Base-by-base conservation (phyloP, 2,113 vertebrate species). In the Ptilonorhynchus violaceus region DNA sequence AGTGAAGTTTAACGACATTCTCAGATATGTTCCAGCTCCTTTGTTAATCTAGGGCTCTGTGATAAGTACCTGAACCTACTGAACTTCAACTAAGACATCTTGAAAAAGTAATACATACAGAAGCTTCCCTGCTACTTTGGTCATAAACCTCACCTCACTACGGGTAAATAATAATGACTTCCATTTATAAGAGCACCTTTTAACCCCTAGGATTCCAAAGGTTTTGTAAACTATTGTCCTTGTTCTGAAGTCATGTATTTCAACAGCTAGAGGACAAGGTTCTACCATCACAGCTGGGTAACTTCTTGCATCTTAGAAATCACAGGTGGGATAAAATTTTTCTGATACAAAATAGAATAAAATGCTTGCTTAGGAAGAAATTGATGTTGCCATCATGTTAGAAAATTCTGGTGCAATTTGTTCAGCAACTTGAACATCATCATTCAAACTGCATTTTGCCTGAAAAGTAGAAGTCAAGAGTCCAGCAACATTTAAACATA, bases 1-100 rank as follows among this genome's bases (percentile, higher is more conserved):
- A 95, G 50, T 87, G 76, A 96, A 96, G 82, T 94, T 91, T 93
- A 97, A 96, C 23, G 39, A 79, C 75, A 70, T 82, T 90, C 63
- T 89, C 76, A 73, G 84, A 58, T 91, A 62, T 9, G 41, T 79
- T 87, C 88, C 62, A 68, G 70, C 35, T 87, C 77, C 50, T 89
- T 90, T 96, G 92, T 96, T 85, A 94, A 85, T 76, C 91, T 42
- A 13, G 35, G 66, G 24, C 77, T 85, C 24, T 2, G 3, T 66
- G 84, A 50, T 69, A 95, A 93, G 62, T 94, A 47, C 42, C 58
- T 64, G 74, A 91, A 94, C 53, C 28, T 73, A 88, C 76, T 78
- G 87, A 85, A 75, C 88, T 93, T 93, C 83, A 86, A 21, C 73
- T 92, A 52, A 95, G 91, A 84, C 75, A 53, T 84, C 80, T 76